phyloP scores from a whole-genome alignment of 2,113 vertebrate genomes.

The Eudyptes chrysolophus region DNA sequence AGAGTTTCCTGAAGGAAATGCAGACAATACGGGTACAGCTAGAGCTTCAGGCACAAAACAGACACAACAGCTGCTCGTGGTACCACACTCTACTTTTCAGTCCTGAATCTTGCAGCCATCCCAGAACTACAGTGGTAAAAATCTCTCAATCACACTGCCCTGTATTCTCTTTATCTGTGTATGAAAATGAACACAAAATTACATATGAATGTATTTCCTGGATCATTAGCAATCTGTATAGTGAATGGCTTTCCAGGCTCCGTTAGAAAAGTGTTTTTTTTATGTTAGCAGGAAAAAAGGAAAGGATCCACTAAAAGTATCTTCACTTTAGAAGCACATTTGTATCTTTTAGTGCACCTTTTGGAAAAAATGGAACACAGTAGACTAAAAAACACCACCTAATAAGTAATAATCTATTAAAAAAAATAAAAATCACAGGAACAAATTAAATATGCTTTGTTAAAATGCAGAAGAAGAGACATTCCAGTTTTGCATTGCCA shows the following conservation, averaged over 20 bases:
- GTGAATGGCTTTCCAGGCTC: not conserved
- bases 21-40: not conserved
- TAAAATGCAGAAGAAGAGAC: not conserved
- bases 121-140: not conserved
- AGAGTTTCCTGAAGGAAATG: not conserved
- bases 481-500: not conserved
- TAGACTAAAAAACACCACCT: not conserved
- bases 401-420: not conserved
- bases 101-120: not conserved
- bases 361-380: not conserved
- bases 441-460: not conserved
- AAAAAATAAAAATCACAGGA: not conserved
- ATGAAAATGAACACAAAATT: not conserved
- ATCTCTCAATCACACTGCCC: not conserved
- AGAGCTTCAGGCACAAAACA: not conserved
- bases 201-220: not conserved
- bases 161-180: not conserved
- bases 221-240: not conserved
- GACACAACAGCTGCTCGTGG: not conserved
- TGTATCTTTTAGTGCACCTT: not conserved
- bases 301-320: not conserved
- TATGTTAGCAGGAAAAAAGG: not conserved
- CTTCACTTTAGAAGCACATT: not conserved
- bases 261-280: not conserved
- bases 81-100: not conserved